A percentile compares a stretch with the other conserved stretches of the same genome.
Evolutionary conservation across 2,113 vertebrate species (phyloP).

Genomic region (Rhagologus leucostigma): DNA sequence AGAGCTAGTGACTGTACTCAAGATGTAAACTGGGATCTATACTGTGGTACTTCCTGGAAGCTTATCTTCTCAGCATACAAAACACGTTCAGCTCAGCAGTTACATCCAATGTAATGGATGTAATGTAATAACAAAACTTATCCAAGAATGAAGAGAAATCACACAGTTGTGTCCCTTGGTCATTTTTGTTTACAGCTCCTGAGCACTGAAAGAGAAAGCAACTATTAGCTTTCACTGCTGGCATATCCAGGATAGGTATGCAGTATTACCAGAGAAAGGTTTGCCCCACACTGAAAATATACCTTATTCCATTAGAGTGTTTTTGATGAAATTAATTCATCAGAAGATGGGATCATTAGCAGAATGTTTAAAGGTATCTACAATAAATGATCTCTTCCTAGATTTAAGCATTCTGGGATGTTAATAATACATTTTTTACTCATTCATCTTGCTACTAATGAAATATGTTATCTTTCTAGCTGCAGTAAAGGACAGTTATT

Average conservation of each 20-base stretch:
- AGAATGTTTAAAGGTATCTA: slow-evolving; percentile 35
- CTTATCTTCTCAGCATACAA: neutral
- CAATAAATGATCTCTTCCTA: slow-evolving; percentile 40
- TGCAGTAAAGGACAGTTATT: slow-evolving; percentile 30
- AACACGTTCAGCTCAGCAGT: neutral
- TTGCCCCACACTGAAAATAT: neutral
- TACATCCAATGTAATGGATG: neutral
- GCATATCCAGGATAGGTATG: neutral
- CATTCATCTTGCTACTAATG: slow-evolving; percentile 57
- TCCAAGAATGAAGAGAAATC: neutral
- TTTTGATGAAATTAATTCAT: slow-evolving; percentile 32
- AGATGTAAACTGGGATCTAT: neutral
- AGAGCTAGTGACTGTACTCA: neutral
- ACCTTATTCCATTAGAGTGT: neutral
- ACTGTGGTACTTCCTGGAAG: neutral
- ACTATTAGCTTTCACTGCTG: neutral
- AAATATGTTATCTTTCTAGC: slow-evolving; percentile 2
- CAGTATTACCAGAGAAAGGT: neutral
- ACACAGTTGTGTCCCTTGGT: neutral
- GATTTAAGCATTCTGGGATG: slow-evolving; percentile 19
- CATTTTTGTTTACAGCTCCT: neutral
- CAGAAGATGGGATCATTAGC: neutral
- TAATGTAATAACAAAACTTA: neutral
- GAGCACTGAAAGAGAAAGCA: neutral
- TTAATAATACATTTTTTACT: slow-evolving; percentile 51